A percentile compares a stretch with the other conserved stretches of the same genome.
These are phyloP conservation scores for Asteroscopus sphinx DNA, from an alignment of 2,888 invertebrate genomes.

Conservation along the genomic window DNA sequence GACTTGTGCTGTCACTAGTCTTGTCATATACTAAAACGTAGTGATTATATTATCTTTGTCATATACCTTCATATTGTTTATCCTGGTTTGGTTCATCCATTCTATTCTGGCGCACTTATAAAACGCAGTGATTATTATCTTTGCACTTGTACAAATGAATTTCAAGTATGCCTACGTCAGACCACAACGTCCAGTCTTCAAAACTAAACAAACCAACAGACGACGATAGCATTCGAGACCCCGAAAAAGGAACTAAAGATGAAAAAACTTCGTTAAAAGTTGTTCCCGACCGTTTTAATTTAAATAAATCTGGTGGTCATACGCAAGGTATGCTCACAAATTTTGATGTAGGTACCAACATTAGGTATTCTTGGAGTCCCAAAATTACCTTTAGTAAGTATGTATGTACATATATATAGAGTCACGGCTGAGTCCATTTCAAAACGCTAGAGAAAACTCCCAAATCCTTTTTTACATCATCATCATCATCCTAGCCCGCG, in stretches of 20 bases:
- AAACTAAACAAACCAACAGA: background rate
- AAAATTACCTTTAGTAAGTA: too few species aligned
- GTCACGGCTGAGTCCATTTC: too few species aligned
- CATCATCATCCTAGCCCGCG: too few species aligned
- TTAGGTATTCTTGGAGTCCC: too few species aligned
- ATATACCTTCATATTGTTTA: background rate
- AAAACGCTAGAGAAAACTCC: too few species aligned
- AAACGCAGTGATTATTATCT: too few species aligned
- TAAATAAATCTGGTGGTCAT: constrained; percentile 9
- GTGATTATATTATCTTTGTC: background rate
- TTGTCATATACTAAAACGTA: too few species aligned
- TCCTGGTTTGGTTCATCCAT: background rate
- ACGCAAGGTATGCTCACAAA: background rate
- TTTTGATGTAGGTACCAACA: background rate
- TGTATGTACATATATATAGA: too few species aligned
- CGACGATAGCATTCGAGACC: background rate
- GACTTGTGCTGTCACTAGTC: background rate
- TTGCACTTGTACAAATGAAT: background rate
- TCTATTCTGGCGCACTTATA: background rate
- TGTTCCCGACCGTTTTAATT: constrained; percentile 29
- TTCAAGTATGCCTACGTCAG: constrained; percentile 1
- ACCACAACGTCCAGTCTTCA: background rate
- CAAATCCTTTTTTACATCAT: too few species aligned
- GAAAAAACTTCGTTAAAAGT: constrained; percentile 2
- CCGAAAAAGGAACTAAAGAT: background rate